Evolutionary conservation across 2,113 vertebrate genomes (phyloP).

Genomic region (Campylorhamphus procurvoides): DNA sequence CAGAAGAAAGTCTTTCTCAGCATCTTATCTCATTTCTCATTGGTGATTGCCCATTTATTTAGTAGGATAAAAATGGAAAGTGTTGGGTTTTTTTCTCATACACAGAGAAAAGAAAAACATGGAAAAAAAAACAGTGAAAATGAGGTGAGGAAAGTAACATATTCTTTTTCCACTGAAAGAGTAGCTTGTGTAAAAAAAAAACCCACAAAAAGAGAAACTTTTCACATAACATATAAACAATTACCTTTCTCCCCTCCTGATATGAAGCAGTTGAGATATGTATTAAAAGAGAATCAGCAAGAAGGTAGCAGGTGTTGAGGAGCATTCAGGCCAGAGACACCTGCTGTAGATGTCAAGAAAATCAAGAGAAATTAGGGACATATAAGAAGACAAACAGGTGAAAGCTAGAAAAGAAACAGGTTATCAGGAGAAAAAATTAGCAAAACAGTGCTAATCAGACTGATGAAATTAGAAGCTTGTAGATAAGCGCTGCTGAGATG

Average conservation of each 20-base stretch:
- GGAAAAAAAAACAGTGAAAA: too few species aligned
- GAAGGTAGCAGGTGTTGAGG: neutral
- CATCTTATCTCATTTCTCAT: neutral
- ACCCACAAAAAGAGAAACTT: neutral
- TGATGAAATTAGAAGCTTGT: neutral
- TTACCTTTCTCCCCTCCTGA: neutral
- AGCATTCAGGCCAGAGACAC: neutral
- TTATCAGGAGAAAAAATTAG: neutral
- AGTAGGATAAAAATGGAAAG: neutral
- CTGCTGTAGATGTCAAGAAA: conserved; percentile 26
- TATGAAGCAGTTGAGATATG: neutral
- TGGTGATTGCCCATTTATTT: neutral
- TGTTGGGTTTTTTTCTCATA: neutral
- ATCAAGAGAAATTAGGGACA: conserved; percentile 6
- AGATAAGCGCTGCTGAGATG: neutral
- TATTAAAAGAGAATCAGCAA: neutral
- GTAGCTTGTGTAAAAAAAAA: neutral
- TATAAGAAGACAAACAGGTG: neutral
- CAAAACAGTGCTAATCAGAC: neutral
- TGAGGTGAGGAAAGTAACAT: accelerated
- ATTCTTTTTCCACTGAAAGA: neutral
- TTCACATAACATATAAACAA: neutral
- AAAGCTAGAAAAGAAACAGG: neutral
- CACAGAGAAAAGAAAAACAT: too few species aligned
- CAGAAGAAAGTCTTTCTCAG: neutral